Conservation (phyloP, 2,797 vertebrate genomes). For the Linurgus olivaceus region DNA sequence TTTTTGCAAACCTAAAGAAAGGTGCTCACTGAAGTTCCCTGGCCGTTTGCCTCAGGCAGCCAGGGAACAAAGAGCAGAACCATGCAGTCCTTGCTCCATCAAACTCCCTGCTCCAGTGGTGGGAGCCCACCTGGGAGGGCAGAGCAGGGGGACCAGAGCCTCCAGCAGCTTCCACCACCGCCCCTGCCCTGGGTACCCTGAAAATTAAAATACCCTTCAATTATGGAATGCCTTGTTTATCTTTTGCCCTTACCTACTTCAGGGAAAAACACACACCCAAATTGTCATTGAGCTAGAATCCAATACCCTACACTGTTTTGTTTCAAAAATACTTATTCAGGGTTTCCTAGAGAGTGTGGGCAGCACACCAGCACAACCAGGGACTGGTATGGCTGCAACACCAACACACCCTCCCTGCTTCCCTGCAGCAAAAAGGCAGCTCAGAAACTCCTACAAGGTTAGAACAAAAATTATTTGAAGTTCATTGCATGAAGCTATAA, state of each 20-base stretch:
- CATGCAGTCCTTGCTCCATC: not conserved
- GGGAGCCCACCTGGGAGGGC: not conserved
- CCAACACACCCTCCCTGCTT: not conserved
- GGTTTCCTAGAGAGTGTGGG: not conserved
- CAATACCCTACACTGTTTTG: not conserved
- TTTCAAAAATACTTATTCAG: not conserved
- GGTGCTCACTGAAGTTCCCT: conserved; percentile 29
- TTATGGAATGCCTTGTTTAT: not conserved
- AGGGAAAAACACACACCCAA: not conserved
- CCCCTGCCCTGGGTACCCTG: rapidly evolving
- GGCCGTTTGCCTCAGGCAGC: not conserved
- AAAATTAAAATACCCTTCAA: not conserved
- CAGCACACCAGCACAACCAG: not conserved
- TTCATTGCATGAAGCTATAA: not conserved
- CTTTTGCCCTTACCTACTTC: not conserved
- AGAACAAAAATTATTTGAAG: not conserved
- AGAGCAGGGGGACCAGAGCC: not conserved
- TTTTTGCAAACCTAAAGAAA: not conserved
- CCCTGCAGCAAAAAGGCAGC: not conserved
- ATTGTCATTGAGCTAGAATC: not conserved
- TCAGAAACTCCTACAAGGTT: not conserved
- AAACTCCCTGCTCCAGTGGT: not conserved
- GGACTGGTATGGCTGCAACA: not conserved
- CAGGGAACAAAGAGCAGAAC: conserved; percentile 38
- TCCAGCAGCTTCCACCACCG: not conserved